Evolutionary conservation across 2,797 vertebrate genomes (phyloP).

Genomic region (Sebastiscus tertius): DNA sequence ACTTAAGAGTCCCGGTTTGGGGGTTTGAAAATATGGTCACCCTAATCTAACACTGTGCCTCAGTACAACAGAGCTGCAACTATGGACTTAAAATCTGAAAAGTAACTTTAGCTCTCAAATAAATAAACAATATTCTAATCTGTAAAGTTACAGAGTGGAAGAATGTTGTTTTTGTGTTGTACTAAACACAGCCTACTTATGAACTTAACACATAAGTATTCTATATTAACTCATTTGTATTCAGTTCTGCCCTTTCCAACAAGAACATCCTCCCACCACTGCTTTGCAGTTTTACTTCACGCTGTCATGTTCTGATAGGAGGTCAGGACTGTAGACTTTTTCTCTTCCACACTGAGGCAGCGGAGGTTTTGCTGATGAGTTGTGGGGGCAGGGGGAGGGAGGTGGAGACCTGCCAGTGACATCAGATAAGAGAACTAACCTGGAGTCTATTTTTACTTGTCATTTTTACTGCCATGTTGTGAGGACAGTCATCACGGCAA

Average conservation of each 20-base stretch:
- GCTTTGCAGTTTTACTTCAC: neutral
- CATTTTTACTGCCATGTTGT: slow-evolving; percentile 5
- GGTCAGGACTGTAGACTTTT: neutral
- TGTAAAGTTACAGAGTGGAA: neutral
- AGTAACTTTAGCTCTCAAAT: neutral
- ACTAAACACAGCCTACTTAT: neutral
- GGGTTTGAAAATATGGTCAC: no score
- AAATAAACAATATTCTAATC: neutral
- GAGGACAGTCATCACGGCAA: slow-evolving; percentile 20
- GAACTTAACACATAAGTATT: neutral
- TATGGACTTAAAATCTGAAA: neutral
- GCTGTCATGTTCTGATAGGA: slow-evolving; percentile 8
- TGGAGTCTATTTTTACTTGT: slow-evolving; percentile 31
- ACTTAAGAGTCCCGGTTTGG: no score
- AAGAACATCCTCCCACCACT: neutral
- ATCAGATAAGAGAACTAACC: slow-evolving; percentile 41
- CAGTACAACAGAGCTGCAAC: no score
- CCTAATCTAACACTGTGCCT: no score
- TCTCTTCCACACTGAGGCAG: neutral
- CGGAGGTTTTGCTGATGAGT: slow-evolving; percentile 20
- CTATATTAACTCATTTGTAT: slow-evolving; percentile 7
- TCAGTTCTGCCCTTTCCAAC: slow-evolving; percentile 8
- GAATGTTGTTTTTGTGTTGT: neutral
- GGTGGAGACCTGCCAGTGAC: slow-evolving; percentile 8
- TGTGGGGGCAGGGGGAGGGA: neutral